A percentile compares a stretch with the other conserved stretches of the same genome.
Evolutionary conservation across 1,140 invertebrate species (phyloP).

Genomic region (Lasioglossum baleicum): DNA sequence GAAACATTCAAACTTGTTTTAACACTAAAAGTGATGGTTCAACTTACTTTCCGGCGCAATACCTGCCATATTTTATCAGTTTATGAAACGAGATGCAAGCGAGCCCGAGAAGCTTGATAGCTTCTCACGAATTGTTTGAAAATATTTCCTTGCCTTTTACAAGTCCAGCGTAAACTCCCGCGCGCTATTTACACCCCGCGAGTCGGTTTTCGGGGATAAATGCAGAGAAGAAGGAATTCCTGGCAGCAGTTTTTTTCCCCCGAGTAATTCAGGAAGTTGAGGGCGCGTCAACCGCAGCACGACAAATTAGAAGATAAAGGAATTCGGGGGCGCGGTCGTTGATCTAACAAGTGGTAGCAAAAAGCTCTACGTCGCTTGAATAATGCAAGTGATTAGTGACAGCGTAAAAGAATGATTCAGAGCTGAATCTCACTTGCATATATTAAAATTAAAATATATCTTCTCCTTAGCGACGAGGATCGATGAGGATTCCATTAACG

Average conservation of each 20-base stretch:
- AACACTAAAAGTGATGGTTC: too few relatives aligned
- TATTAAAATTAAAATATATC: neutral
- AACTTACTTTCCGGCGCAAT: too few relatives aligned
- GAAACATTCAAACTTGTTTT: too few relatives aligned
- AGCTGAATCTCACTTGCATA: neutral
- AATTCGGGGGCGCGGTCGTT: constrained; percentile 18
- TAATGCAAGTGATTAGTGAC: constrained; percentile 38
- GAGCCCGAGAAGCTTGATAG: too few relatives aligned
- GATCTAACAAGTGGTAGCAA: constrained; percentile 25
- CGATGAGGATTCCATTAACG: neutral
- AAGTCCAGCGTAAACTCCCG: neutral
- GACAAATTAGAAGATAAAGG: constrained; percentile 44
- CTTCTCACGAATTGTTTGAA: neutral
- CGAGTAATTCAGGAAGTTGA: constrained; percentile 29
- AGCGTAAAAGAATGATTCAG: constrained; percentile 3
- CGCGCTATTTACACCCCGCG: neutral
- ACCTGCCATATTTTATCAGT: too few relatives aligned
- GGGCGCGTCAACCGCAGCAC: constrained; percentile 23
- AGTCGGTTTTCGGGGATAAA: neutral
- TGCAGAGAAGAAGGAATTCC: neutral
- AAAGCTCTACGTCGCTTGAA: constrained; percentile 13
- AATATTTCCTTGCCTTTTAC: neutral
- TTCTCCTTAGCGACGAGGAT: neutral
- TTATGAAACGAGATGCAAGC: too few relatives aligned
- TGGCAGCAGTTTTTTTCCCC: neutral